Evolutionary conservation across 2,888 invertebrate species (phyloP), one percentile per base, ranked within the genome.

Genomic region (Nomada flava): DNA sequence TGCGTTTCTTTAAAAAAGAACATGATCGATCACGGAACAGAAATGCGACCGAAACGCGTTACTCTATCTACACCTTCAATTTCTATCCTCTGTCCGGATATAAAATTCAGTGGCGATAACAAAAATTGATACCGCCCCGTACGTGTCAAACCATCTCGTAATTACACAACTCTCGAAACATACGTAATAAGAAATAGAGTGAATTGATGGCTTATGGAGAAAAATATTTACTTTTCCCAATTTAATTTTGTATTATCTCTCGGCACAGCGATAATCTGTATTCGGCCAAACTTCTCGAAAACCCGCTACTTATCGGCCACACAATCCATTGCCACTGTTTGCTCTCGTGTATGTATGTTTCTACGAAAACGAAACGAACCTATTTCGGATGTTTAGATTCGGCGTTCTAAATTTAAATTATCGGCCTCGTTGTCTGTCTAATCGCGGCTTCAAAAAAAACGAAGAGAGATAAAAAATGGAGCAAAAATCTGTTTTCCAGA

Each of bases 141-240:
- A 20, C 2, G 15, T 20, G 13, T 47, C 26, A 42, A 72, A 44
- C 26, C 47, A 64, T 36, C n/a, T 44, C 9, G 11, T 18, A 15
- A 60, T 36, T 36, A 26, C 50, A 2, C 18, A 18, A 47, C 52
- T 10, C 23, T 11, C 7, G n/a, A 18, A 50, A 63, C 2, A 53
- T 11, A 9, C 44, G 5, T 13, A 65, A 15, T 44, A 42, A 68
- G 2, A n/a, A 57, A 72, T 44, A 36, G 59, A 11, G 36, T 44
- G 60, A 72, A 72, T 44, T 64, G 5, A 13, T 26, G 18, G 9
- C 26, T 3, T 2, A 15, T 7, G 15, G 10, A 53, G 36, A 65
- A 69, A 79, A 81, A 81, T 79, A 81, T 81, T 81, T 74, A 79
- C 74, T 74, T 70, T 70, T 44, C 20, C 13, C 26, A 26, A 44